Base-by-base conservation (phyloP, 1,140 invertebrate species). In the Lepidurus apus region DNA sequence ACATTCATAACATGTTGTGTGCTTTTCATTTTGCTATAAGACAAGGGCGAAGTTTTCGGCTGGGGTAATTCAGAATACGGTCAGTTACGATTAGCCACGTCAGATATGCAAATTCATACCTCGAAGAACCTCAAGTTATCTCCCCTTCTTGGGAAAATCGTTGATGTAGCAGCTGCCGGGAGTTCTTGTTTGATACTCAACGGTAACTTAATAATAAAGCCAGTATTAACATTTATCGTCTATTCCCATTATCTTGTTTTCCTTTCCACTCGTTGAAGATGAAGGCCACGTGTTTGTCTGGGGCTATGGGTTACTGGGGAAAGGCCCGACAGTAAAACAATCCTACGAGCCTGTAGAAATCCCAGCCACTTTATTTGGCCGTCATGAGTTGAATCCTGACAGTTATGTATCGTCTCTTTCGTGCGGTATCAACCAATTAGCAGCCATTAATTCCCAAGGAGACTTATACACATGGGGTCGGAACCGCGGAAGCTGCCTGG, bases 41-140 rank as follows among this genome's bases (percentile, higher is more conserved):
- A 96, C 81, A 91, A 92, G 84, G 96, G 96, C 24, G 93, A 97
- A 82, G 87, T 98, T 1, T 98, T 98, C 88, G 96, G 96, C 0
- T 99, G 97, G 96, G 97, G 97, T 26, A 98, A 97, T 84, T 93
- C 93, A 1, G 97, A 99, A 86, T 98, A 98, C 84, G 90, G 90
- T 3, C 96, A 98, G 84, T 86, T 99, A 44, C 82, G 87, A 47
- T 77, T 80, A 13, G 82, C 73, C 26, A 80, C 81, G 11, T 80
- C 82, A 75, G 82, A 83, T 75, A 83, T 79, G 85, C 85, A 88
- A 80, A 81, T 88, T 21, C 85, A 91, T 83, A 88, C 88, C 73
- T 91, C 96, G 0, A 89, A 87, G 13, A 86, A 91, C 81, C 82
- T 98, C 2, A 85, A 89, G 78, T 83, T 89, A 11, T 88, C 88